These are phyloP conservation scores for Cerceris rybyensis DNA, from an alignment of 2,888 invertebrate species.

Conservation along the genomic window DNA sequence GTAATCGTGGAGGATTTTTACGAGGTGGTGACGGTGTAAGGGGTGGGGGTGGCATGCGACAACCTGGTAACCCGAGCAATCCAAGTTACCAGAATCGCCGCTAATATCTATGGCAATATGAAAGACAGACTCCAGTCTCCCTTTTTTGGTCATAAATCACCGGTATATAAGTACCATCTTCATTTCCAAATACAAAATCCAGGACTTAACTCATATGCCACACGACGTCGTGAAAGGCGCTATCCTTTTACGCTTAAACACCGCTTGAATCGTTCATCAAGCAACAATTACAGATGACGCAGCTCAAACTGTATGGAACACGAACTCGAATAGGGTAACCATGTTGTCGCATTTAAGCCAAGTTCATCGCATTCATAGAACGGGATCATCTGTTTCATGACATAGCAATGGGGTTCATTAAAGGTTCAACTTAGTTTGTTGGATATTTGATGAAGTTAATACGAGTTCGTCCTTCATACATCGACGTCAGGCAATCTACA, in stretches of 20 bases:
- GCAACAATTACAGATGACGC: constrained; percentile 62
- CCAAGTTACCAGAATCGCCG: constrained; percentile 78
- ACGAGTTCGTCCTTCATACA: constrained; percentile 67
- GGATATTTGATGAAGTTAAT: constrained; percentile 40
- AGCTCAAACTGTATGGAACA: constrained; percentile 63
- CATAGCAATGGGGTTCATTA: constrained; percentile 28
- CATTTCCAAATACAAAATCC: constrained; percentile 58
- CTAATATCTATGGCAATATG: constrained; percentile 67
- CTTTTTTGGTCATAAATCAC: constrained; percentile 58
- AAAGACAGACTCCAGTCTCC: constrained; percentile 41
- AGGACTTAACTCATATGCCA: constrained; percentile 59
- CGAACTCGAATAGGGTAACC: constrained; percentile 56
- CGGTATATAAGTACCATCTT: constrained; percentile 61
- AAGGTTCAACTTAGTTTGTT: constrained; percentile 39
- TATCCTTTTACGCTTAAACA: constrained; percentile 65
- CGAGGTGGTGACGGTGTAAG: constrained; percentile 77
- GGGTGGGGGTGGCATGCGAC: constrained; percentile 77
- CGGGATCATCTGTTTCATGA: constrained; percentile 24
- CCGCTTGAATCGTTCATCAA: constrained; percentile 66
- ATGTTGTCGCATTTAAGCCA: constrained; percentile 47
- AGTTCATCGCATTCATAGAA: constrained; percentile 33
- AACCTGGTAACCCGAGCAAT: constrained; percentile 76
- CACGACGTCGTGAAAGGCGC: constrained; percentile 57
- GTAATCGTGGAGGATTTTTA: constrained; percentile 77
- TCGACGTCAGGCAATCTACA: constrained; percentile 55